Conservation (phyloP, 2,113 vertebrate species). For the Pelodiscus sinensis region DNA sequence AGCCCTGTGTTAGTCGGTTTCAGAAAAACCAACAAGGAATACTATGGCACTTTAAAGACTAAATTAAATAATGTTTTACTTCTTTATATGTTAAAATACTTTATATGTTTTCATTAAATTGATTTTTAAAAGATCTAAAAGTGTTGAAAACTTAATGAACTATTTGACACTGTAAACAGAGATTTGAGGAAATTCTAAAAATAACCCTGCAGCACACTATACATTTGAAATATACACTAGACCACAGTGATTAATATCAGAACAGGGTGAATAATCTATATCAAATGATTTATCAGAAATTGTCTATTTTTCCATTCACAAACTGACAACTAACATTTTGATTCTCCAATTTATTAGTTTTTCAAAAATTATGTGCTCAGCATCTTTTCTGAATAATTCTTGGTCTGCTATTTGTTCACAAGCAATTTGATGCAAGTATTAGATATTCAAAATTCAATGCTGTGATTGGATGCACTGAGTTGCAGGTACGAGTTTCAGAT, state of each 20-base stretch:
- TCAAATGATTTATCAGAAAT: not conserved
- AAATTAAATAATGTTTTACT: not conserved
- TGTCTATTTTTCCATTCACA: not conserved
- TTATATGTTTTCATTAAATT: not conserved
- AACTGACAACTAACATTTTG: not conserved
- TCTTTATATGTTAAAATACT: not conserved
- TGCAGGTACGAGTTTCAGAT: not conserved
- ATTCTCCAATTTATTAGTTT: not conserved
- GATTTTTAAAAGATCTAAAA: not conserved
- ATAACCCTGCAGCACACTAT: not conserved
- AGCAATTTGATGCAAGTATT: not conserved
- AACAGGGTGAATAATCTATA: not conserved
- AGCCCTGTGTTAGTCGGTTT: too few species aligned
- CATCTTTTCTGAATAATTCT: not conserved
- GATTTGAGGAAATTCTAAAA: not conserved
- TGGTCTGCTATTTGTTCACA: not conserved
- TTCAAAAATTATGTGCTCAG: not conserved
- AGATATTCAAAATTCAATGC: fast-evolving
- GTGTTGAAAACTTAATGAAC: not conserved
- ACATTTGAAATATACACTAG: not conserved
- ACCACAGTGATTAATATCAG: not conserved
- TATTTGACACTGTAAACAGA: not conserved
- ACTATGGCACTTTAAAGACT: too few species aligned
- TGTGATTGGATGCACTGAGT: not conserved
- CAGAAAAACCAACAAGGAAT: too few species aligned